A percentile compares a stretch with the other conserved stretches of the same genome.
Conservation (phyloP, 2,797 vertebrate species). For the Apogon hyalosoma region DNA sequence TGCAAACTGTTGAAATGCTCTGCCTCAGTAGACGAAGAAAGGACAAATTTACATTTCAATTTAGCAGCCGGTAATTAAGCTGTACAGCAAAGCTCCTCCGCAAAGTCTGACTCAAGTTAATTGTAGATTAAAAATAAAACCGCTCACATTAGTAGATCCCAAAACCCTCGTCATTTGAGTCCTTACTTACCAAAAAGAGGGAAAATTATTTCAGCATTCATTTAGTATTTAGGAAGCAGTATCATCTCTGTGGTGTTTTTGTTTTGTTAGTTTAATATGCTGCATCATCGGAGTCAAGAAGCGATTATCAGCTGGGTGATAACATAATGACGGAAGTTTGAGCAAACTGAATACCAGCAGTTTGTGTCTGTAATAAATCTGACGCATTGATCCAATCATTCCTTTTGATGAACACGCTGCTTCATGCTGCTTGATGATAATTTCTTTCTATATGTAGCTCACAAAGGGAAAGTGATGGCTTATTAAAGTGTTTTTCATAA, state of each 20-base stretch:
- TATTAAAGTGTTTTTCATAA: slow-evolving; percentile 17
- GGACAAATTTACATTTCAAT: slow-evolving; percentile 72
- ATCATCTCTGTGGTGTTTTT: not conserved
- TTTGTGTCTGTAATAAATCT: slow-evolving; percentile 23
- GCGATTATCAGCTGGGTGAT: not conserved
- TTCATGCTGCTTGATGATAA: slow-evolving; percentile 41
- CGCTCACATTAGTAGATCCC: slow-evolving; percentile 13
- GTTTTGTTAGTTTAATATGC: slow-evolving; percentile 17
- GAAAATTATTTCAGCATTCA: not conserved
- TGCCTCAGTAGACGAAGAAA: slow-evolving; percentile 37
- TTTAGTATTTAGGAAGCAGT: slow-evolving; percentile 4
- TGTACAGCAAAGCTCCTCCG: slow-evolving; percentile 31
- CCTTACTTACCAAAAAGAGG: not conserved
- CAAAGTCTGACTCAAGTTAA: slow-evolving; percentile 53
- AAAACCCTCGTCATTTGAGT: slow-evolving; percentile 15
- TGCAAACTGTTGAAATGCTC: slow-evolving; percentile 43
- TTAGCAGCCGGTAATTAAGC: slow-evolving; percentile 60
- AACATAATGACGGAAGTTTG: not conserved
- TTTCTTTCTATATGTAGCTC: slow-evolving; percentile 34
- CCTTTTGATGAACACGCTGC: slow-evolving; percentile 36
- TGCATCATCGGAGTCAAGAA: not conserved
- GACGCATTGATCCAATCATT: slow-evolving; percentile 32
- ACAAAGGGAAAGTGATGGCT: not conserved
- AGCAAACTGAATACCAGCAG: not conserved
- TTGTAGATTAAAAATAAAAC: slow-evolving; percentile 58